Evolutionary conservation across 1,140 invertebrate species (phyloP).

Genomic region (Periplaneta americana): DNA sequence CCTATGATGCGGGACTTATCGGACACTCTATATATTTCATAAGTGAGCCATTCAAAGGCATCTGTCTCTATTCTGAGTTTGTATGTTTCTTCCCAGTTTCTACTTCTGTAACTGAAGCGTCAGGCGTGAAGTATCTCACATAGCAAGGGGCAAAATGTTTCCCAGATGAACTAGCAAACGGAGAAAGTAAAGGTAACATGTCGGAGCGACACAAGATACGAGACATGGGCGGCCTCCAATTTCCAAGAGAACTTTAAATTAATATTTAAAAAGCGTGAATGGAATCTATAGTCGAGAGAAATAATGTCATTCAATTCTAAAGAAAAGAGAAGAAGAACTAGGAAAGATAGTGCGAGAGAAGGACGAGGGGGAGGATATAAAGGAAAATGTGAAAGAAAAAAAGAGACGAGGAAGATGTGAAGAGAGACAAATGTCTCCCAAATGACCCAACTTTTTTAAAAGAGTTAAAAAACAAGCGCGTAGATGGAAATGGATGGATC

Average conservation of each 20-base stretch:
- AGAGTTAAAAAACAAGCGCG: neutral
- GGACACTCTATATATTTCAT: no score
- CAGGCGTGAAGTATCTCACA: neutral
- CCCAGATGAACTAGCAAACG: neutral
- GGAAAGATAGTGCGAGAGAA: neutral
- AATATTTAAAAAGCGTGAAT: neutral
- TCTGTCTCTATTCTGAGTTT: neutral
- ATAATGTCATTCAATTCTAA: neutral
- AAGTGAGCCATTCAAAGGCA: neutral
- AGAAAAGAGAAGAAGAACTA: neutral
- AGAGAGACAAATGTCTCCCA: slow-evolving; percentile 9
- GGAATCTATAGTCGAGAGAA: neutral
- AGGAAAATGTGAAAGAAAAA: neutral
- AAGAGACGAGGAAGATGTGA: neutral
- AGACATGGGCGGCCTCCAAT: neutral
- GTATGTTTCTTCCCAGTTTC: neutral
- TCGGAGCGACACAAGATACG: neutral
- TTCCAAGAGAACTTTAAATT: neutral
- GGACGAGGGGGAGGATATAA: neutral
- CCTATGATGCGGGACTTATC: no score
- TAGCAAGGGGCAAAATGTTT: neutral
- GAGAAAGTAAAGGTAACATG: neutral
- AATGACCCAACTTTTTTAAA: slow-evolving; percentile 8
- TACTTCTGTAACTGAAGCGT: neutral
- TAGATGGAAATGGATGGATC: neutral